These are phyloP conservation scores for Boleophthalmus pectinirostris DNA, from an alignment of 2,113 vertebrate genomes.

Conservation along the genomic window DNA sequence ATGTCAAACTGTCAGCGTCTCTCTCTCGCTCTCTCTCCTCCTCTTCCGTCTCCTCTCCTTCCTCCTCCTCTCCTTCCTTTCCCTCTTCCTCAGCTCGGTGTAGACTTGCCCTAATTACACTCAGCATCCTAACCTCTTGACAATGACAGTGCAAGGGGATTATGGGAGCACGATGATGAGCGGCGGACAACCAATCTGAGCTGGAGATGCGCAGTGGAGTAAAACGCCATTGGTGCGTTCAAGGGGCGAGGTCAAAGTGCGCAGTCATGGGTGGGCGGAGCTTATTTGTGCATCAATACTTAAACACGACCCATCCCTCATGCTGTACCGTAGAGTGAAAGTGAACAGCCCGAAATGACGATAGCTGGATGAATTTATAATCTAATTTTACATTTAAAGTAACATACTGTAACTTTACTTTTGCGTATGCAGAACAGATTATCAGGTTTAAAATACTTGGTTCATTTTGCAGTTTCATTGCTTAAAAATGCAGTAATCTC, in stretches of 20 bases:
- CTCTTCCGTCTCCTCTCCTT: background rate
- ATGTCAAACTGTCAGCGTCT: slow-evolving; percentile 72
- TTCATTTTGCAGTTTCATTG: too few relatives aligned
- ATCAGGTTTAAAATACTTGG: slow-evolving; percentile 11
- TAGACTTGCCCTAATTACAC: slow-evolving; percentile 68
- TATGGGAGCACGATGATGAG: slow-evolving; percentile 47
- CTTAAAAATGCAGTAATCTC: too few relatives aligned
- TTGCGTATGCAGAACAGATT: background rate
- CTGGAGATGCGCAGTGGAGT: slow-evolving; percentile 24
- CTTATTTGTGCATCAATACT: slow-evolving; percentile 10
- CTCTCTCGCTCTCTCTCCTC: slow-evolving; percentile 27
- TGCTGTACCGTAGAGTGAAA: slow-evolving; percentile 39
- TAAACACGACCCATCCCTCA: slow-evolving; percentile 40
- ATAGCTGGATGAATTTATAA: too few relatives aligned
- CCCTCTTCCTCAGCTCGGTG: slow-evolving; percentile 31
- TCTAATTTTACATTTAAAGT: too few relatives aligned
- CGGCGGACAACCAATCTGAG: slow-evolving; percentile 43
- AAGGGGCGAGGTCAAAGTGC: slow-evolving; percentile 11
- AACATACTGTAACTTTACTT: too few relatives aligned
- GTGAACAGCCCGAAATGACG: background rate
- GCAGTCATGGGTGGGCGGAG: background rate
- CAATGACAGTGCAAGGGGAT: slow-evolving; percentile 57
- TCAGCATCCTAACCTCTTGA: slow-evolving; percentile 50
- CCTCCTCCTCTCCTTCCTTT: slow-evolving; percentile 4
- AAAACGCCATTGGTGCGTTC: slow-evolving; percentile 35